Evolutionary conservation across 2,113 vertebrate species (phyloP).

Genomic region (Phoxinus phoxinus): DNA sequence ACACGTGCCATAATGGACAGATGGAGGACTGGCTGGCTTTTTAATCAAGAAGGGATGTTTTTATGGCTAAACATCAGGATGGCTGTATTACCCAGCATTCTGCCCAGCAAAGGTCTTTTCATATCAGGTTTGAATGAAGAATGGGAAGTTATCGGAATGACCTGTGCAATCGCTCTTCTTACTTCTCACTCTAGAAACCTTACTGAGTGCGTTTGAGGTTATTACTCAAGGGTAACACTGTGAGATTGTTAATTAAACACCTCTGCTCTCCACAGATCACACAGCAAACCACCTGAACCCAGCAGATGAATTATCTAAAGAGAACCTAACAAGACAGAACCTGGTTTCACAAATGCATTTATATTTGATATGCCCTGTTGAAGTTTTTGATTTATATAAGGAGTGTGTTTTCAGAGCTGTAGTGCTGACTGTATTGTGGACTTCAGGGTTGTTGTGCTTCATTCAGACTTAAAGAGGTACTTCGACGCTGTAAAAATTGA

Average conservation of each 20-base stretch:
- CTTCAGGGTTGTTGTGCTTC: background rate
- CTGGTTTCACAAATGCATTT: background rate
- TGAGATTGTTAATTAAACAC: conserved; percentile 75
- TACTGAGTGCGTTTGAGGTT: background rate
- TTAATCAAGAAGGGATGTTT: conserved; percentile 10
- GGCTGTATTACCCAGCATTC: background rate
- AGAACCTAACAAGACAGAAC: background rate
- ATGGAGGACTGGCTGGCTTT: background rate
- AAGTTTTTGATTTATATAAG: background rate
- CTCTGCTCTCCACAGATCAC: conserved; percentile 54
- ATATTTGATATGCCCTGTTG: background rate
- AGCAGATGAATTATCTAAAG: background rate
- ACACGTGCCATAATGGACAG: background rate
- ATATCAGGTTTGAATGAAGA: conserved; percentile 21
- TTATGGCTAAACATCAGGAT: background rate
- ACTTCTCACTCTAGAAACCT: background rate
- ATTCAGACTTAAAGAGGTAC: background rate
- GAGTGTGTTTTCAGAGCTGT: background rate
- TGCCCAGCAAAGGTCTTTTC: conserved; percentile 9
- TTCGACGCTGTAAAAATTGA: background rate
- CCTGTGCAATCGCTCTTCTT: background rate
- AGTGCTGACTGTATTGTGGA: background rate
- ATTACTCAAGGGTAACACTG: conserved; percentile 63
- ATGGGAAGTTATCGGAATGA: background rate
- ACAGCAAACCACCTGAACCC: conserved; percentile 34